Evolutionary conservation across 2,888 invertebrate species (phyloP).

Genomic region (Apamea monoglypha): DNA sequence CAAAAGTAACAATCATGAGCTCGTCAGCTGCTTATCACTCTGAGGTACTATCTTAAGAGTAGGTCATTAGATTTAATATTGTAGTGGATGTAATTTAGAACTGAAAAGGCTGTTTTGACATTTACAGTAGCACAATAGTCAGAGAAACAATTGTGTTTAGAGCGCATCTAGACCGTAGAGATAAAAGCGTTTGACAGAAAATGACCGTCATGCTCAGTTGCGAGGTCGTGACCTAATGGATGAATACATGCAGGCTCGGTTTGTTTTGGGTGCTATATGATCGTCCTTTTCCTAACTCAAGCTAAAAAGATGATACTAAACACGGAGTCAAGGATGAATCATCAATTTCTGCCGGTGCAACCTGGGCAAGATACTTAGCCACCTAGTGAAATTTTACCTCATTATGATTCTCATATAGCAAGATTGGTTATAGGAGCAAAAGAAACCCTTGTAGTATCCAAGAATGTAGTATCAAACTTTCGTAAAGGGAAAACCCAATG

Average conservation of each 20-base stretch:
- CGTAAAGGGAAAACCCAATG: constrained; percentile 26
- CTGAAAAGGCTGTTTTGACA: constrained; percentile 12
- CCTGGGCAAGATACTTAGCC: background rate
- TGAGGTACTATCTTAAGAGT: constrained; percentile 33
- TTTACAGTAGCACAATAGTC: constrained; percentile 27
- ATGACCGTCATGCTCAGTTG: constrained; percentile 51
- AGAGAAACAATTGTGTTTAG: constrained; percentile 30
- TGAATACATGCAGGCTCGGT: constrained; percentile 29
- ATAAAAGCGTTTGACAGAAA: constrained; percentile 55
- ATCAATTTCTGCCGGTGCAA: background rate
- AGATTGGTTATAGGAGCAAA: background rate
- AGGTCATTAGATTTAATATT: constrained; percentile 28
- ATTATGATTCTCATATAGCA: background rate
- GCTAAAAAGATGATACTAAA: constrained; percentile 8
- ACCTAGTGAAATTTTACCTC: background rate
- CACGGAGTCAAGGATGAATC: background rate
- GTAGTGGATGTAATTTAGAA: constrained; percentile 21
- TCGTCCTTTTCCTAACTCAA: constrained; percentile 4
- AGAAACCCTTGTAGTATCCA: background rate
- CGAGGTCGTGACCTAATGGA: constrained; percentile 43
- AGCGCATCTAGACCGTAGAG: constrained; percentile 52
- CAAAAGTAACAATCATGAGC: constrained; percentile 19
- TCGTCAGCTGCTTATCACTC: constrained; percentile 26
- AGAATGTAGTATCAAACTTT: constrained; percentile 10
- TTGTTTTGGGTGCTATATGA: constrained; percentile 23